A percentile compares a stretch with the other conserved stretches of the same genome.
Conservation (phyloP, 2,113 vertebrate species). For the Callospermophilus lateralis region DNA sequence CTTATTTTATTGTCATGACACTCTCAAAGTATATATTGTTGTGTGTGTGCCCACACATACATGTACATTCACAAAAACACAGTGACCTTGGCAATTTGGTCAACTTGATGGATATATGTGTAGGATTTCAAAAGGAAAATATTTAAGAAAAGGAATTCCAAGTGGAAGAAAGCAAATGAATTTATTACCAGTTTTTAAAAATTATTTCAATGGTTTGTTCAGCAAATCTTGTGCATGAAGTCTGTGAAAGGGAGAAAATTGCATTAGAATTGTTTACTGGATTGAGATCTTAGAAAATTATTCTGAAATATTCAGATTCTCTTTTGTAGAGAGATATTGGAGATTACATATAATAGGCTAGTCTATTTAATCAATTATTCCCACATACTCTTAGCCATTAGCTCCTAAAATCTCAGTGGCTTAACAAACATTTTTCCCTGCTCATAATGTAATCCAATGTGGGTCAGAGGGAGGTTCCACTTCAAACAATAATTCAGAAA, state of each 20-base stretch:
- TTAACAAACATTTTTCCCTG: not conserved
- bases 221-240: not conserved
- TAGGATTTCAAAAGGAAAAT: constrained; percentile 11
- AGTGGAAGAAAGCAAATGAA: not conserved
- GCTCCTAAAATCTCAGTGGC: not conserved
- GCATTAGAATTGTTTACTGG: not conserved
- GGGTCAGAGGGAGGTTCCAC: not conserved
- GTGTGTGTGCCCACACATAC: not conserved
- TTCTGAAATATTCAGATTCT: constrained; percentile 1
- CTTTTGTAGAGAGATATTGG: not conserved
- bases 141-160: constrained; percentile 39
- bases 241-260: not conserved
- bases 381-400: not conserved
- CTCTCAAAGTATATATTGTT: not conserved
- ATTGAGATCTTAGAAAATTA: not conserved
- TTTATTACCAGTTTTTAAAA: not conserved
- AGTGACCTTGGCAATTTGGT: not conserved
- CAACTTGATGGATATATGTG: not conserved
- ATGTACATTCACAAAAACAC: not conserved
- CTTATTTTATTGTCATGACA: not conserved
- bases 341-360: not conserved
- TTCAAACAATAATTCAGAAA: not conserved
- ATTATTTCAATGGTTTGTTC: not conserved
- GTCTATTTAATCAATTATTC: not conserved
- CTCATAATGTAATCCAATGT: not conserved